These are phyloP conservation scores for Automeris io DNA, from an alignment of 2,888 invertebrate genomes.

Conservation along the genomic window DNA sequence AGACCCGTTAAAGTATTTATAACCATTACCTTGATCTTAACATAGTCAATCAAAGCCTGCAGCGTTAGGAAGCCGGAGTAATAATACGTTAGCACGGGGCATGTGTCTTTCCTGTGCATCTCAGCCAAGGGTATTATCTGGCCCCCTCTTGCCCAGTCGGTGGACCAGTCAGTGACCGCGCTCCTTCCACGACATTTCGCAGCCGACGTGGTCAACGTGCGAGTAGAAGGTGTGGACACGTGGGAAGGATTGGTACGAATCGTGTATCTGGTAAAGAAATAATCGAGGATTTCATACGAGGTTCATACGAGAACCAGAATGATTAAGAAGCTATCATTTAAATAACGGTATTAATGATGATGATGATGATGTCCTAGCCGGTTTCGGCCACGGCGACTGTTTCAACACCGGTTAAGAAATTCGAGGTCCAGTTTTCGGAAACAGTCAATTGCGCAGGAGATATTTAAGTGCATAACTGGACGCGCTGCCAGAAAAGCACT, in stretches of 20 bases:
- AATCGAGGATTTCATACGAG: too few species aligned
- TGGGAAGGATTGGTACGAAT: conserved; percentile 84
- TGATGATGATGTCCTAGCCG: too few species aligned
- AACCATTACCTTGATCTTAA: conserved; percentile 80
- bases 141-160: conserved; percentile 74
- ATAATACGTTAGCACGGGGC: conserved; percentile 86
- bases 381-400: too few species aligned
- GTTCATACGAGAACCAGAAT: not conserved
- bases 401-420: too few species aligned
- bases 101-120: conserved; percentile 82
- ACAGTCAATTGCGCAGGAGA: too few species aligned
- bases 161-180: conserved; percentile 75
- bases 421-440: too few species aligned
- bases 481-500: too few species aligned
- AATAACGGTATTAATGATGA: too few species aligned
- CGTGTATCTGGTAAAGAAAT: conserved; percentile 75
- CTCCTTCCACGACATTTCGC: conserved; percentile 82
- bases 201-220: conserved; percentile 79
- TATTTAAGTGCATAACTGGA: too few species aligned
- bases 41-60: conserved; percentile 83
- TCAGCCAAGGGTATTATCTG: conserved; percentile 69
- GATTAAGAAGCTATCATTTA: too few species aligned
- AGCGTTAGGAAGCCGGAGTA: conserved; percentile 85
- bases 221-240: conserved; percentile 80
- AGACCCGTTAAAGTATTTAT: too few species aligned